Base-by-base conservation (phyloP, 2,113 vertebrate genomes). In the Ptyas mucosa region DNA sequence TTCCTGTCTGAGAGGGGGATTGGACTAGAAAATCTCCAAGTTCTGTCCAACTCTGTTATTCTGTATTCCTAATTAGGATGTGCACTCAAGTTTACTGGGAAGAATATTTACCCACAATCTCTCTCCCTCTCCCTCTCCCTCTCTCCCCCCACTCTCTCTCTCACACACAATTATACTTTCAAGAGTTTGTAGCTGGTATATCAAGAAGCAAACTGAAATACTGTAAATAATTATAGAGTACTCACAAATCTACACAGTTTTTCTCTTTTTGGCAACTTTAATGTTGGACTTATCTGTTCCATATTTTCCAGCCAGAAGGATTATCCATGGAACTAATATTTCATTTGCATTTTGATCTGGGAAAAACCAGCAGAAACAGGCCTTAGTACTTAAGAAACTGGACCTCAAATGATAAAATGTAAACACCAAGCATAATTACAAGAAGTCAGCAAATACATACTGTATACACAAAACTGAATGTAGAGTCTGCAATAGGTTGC, bases 371-470 rank as follows among this genome's bases (percentile, higher is more conserved):
- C 51, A 1, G 75, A 43, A 81, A 2, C 9, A 20, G 7, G 46
- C 94, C 94, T 87, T 46, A 95, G 91, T 91, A 85, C 93, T 96
- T 94, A 92, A 64, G 89, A 95, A 96, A 96, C 94, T 94, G 94
- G 93, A 20, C 92, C 0, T 11, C 95, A 93, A 90, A 43, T 89
- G 91, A 89, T 94, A 23, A 95, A 95, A 94, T 0, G 0, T 92
- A 92, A 94, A 91, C 88, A 81, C 90, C 10, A 89, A 7, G n/a
- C 39, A 8, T 81, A 81, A 51, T 57, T 90, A 87, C 24, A 23
- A 53, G 21, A 55, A 53, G 24, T 88, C 89, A 88, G 90, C 93
- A 93, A 52, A 87, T 39, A 88, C 43, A 89, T 20, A 1, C 0
- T 58, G n/a, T 26, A 81, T 81, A 81, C 18, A 81, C 18, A 81